Conservation (phyloP, 2,113 vertebrate genomes). For the Cynocephalus volans region DNA sequence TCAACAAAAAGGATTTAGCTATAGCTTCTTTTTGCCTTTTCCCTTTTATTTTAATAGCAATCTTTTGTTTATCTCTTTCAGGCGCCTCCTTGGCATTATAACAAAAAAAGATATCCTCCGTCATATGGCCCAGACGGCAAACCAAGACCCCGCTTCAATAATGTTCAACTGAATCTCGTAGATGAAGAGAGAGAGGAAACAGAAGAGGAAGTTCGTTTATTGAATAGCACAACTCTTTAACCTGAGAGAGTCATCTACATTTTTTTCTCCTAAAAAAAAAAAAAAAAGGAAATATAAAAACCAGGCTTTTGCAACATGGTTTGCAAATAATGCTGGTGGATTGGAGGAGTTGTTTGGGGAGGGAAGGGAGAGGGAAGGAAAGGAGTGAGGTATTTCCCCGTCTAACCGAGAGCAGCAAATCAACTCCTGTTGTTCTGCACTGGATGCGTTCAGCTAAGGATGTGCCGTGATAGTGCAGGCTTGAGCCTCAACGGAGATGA, state of each 20-base stretch:
- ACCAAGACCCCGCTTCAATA: conserved; percentile 98
- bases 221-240: conserved; percentile 95
- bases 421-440: conserved; percentile 82
- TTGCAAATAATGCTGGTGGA: conserved; percentile 85
- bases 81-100: conserved; percentile 99
- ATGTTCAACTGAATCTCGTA: conserved; percentile 98
- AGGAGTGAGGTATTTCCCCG: conserved; percentile 61
- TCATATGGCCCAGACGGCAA: conserved; percentile 99
- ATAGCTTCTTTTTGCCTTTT: conserved; percentile 66
- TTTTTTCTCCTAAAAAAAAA: conserved; percentile 47
- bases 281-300: conserved; percentile 68
- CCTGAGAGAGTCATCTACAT: conserved; percentile 74
- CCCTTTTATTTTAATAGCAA: conserved; percentile 80
- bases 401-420: conserved; percentile 65
- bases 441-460: conserved; percentile 83
- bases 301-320: conserved; percentile 74
- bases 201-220: conserved; percentile 94
- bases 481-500: conserved; percentile 66
- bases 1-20: conserved; percentile 89
- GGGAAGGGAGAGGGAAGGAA: conserved; percentile 67
- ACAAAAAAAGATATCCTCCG: conserved; percentile 99
- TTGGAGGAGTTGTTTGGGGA: conserved; percentile 82
- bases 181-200: conserved; percentile 91
- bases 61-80: conserved; percentile 90
- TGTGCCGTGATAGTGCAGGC: conserved; percentile 86